Conservation (phyloP, 2,888 invertebrate genomes). For the Itoplectis maculator region DNA sequence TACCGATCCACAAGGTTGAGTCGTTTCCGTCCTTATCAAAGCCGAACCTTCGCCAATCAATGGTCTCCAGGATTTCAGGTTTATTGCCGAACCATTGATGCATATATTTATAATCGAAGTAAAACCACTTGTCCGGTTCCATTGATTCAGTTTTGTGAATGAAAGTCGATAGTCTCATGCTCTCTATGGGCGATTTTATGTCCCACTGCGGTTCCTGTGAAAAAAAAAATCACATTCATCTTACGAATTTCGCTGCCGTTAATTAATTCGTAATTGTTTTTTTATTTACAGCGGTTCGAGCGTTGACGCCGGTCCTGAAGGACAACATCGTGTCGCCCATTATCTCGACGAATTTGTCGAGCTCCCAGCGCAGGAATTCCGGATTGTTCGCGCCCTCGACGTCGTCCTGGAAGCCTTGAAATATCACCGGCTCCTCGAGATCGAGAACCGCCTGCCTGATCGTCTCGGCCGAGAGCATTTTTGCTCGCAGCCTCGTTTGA, state of each 20-base stretch:
- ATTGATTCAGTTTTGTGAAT: constrained; percentile 78
- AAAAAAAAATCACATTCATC: no score
- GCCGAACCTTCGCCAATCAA: constrained; percentile 90
- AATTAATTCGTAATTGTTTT: no score
- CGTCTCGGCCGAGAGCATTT: constrained; percentile 63
- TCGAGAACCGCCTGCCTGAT: constrained; percentile 73
- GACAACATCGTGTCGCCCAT: constrained; percentile 85
- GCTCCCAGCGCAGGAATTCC: constrained; percentile 87
- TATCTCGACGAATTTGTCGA: constrained; percentile 87
- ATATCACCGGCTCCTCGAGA: constrained; percentile 85
- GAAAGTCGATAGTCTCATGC: constrained; percentile 89
- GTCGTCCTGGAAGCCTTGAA: constrained; percentile 85
- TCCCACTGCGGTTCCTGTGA: constrained; percentile 91
- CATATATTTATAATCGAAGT: constrained; percentile 94
- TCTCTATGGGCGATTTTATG: constrained; percentile 87
- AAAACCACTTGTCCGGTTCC: constrained; percentile 88
- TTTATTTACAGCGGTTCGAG: constrained; percentile 80
- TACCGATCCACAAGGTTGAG: constrained; percentile 95
- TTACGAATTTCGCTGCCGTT: no score
- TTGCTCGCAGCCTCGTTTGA: not conserved
- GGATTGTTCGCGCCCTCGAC: constrained; percentile 84
- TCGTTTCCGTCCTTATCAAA: constrained; percentile 89
- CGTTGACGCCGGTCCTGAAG: constrained; percentile 86
- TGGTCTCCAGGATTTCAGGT: constrained; percentile 86
- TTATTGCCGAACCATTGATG: constrained; percentile 88